Base-by-base conservation (phyloP, 2,797 vertebrate genomes). In the Falco cherrug region DNA sequence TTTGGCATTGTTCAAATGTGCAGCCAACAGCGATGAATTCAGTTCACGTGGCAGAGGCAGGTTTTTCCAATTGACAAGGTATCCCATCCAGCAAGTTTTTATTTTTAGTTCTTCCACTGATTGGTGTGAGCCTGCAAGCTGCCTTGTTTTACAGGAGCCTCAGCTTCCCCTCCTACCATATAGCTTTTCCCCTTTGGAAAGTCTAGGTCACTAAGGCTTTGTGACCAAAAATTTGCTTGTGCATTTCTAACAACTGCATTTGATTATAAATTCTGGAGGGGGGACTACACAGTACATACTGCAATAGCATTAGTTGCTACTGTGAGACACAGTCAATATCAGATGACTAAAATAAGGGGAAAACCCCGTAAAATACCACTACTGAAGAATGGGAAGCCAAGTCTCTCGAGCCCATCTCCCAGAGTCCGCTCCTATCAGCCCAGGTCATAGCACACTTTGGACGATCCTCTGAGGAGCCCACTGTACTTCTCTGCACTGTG, bases 391-490 rank as follows among this genome's bases (percentile, higher is more conserved):
- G 14, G 3, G 25, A 87, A 87, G 81, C 39, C 45, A 74, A 74
- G 82, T 22, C 33, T 41, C 59, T 53, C 33, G 61, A 69, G 47
- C 54, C 47, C 28, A 29, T 51, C 41, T 70, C 50, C 45, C 63
- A 56, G 11, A 47, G 18, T 37, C 70, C 51, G 47, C 20, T 33
- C 13, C 0, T 16, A 69, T 6, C 8, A 51, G 65, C 41, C 37
- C 83, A 56, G 61, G 31, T 20, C 45, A 47, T 0, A 80, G 50
- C 0, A 0, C 22, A 43, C 50, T 39, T 20, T 2, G 13, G 37
- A 22, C 0, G 35, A 60, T 3, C 35, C 69, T 56, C 4, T 35
- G n/a, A 59, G 37, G 54, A 89, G 50, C 10, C 16, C 53, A 31
- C 47, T 16, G 11, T 14, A 24, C 13, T 11, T 14, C 10, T 28